Conservation (phyloP, 2,888 invertebrate species). For the Philereme vetulata region DNA sequence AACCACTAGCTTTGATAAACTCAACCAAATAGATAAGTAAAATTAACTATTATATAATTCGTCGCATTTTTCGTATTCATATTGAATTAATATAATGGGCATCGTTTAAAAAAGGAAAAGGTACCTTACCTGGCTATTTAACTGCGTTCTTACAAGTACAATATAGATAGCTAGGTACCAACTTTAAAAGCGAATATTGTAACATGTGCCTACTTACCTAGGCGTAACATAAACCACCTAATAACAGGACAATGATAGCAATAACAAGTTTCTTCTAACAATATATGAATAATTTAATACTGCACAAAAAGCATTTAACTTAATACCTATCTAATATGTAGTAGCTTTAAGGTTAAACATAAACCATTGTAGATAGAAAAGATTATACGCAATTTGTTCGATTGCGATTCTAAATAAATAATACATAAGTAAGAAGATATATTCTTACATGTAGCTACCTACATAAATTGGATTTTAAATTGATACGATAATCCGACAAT, state of each 20-base stretch:
- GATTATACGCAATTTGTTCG: neutral
- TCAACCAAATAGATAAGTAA: neutral
- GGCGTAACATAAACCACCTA: neutral
- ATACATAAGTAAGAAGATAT: too few species aligned
- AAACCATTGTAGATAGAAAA: neutral
- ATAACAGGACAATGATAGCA: neutral
- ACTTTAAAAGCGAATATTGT: too few species aligned
- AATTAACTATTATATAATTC: too few species aligned
- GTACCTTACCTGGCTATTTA: too few species aligned
- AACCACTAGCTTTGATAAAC: slow-evolving; percentile 1
- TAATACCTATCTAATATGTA: neutral
- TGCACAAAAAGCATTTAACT: neutral
- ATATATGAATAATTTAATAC: neutral
- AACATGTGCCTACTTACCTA: too few species aligned
- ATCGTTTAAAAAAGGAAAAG: too few species aligned
- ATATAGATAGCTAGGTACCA: too few species aligned
- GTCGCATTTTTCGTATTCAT: too few species aligned
- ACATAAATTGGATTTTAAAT: neutral
- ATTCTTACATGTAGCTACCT: neutral
- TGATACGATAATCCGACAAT: neutral
- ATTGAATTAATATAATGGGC: too few species aligned
- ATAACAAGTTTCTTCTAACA: neutral
- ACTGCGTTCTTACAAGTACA: too few species aligned
- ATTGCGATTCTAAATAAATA: neutral
- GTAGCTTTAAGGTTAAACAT: neutral